Base-by-base conservation (phyloP, 2,888 invertebrate genomes). In the Melieria crassipennis region DNA sequence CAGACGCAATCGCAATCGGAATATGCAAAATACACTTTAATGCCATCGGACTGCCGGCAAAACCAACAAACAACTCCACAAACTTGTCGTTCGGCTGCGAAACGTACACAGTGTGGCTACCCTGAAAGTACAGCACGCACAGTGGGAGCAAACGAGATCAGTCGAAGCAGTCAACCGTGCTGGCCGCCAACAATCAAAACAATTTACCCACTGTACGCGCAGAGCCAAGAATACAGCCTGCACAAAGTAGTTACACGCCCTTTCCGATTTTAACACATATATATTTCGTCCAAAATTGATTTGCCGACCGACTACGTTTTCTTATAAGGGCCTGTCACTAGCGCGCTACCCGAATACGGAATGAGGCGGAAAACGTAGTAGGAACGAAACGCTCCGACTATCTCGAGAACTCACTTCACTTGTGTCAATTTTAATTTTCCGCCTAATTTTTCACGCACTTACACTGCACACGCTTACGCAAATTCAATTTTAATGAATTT, bases 61-160 rank as follows among this genome's bases (percentile, higher is more conserved):
- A n/a, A 13, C 52, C 52, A 13, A 52, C 9, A 13, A 52, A 7
- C 52, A 52, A 11, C 52, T 11, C 52, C 52, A 4, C 52, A 52
- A 52, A 30, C 2, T 30, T 30, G 30, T 30, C 30, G 30, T 30
- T 30, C 50, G 58, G 58, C 11, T 46, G 46, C 30, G 43, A 69
- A 55, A 47, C 55, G 47, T 56, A 56, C 63, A 69, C 61, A 69
- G 62, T 69, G 69, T 69, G 69, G 69, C 62, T 69, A 69, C 69
- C 73, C 69, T 68, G 57, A 70, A 76, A 76, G 78, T 78, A 78
- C 77, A 78, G 78, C 77, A 78, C 76, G 75, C 77, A 78, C 78
- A 78, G 77, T 78, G 77, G 78, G 77, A 77, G 76, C 76, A 75
- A 67, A 75, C 69, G 69, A 67, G 73, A 60, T 65, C 65, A 69